Evolutionary conservation across 2,888 invertebrate species (phyloP).

Genomic region (Mythimna lalbum): DNA sequence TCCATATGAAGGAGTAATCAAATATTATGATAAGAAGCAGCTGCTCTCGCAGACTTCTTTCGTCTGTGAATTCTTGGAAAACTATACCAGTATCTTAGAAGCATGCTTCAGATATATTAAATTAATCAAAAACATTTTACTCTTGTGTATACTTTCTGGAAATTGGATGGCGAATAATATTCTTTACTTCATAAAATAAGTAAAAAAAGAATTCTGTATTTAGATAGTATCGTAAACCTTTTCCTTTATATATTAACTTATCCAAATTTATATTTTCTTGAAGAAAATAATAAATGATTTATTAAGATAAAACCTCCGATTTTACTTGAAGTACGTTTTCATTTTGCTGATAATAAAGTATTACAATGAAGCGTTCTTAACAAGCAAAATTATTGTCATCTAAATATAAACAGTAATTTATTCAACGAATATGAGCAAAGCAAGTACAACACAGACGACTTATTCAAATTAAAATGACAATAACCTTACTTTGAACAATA

Average conservation of each 20-base stretch:
- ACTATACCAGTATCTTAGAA: not conserved
- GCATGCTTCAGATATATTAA: constrained; percentile 18
- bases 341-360: constrained; percentile 17
- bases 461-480: constrained; percentile 48
- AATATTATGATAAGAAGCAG: not conserved
- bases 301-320: not conserved
- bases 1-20: not conserved
- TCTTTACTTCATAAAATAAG: too few species aligned
- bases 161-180: constrained; percentile 21
- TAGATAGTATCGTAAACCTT: constrained; percentile 10
- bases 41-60: not conserved
- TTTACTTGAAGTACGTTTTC: not conserved
- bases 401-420: constrained; percentile 46
- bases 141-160: constrained; percentile 26
- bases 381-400: constrained; percentile 38
- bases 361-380: constrained; percentile 1
- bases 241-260: constrained; percentile 14
- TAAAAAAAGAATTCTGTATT: too few species aligned
- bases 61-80: constrained; percentile 22
- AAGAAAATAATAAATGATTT: not conserved
- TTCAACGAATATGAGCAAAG: constrained; percentile 41
- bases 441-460: constrained; percentile 1
- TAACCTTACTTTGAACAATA: constrained; percentile 38
- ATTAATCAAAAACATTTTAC: constrained; percentile 28
- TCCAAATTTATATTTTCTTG: constrained; percentile 8